Percentiles rank a stretch among this genome's conserved stretches.
These are phyloP conservation scores for Montipora capitata DNA, from an alignment of 92 coral and sea anemone species.

Conservation along the genomic window DNA sequence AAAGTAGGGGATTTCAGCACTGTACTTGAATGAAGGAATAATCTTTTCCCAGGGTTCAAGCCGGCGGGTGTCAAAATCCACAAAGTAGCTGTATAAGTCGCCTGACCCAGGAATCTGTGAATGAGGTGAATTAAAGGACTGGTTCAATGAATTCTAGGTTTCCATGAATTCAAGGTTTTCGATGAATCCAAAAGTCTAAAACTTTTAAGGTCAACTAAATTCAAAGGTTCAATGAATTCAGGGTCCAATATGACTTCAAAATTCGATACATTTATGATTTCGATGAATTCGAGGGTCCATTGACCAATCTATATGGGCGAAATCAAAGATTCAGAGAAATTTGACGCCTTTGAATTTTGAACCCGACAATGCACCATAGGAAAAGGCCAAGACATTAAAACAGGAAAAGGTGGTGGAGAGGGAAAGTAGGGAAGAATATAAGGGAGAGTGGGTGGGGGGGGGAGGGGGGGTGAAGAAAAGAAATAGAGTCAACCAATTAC, in stretches of 20 bases:
- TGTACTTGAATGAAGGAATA: conserved; percentile 92
- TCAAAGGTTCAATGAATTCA: no score
- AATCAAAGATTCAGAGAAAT: no score
- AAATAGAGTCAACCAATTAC: not conserved
- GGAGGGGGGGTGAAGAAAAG: not conserved
- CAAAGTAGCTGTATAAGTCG: conserved; percentile 97
- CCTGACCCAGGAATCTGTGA: conserved; percentile 96
- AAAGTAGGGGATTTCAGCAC: conserved; percentile 85
- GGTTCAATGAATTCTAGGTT: not conserved
- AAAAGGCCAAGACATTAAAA: no score
- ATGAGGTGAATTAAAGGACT: not conserved
- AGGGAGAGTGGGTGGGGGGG: not conserved
- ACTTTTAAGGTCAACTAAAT: no score
- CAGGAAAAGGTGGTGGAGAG: not conserved
- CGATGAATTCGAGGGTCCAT: no score
- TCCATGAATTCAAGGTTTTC: no score
- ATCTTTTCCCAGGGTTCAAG: conserved; percentile 99
- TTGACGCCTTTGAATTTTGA: no score
- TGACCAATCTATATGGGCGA: no score
- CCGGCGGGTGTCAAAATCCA: conserved; percentile 97
- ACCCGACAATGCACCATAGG: no score
- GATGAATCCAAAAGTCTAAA: no score
- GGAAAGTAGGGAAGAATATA: not conserved
- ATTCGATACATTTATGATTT: no score
- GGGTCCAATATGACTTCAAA: no score